phyloP scores from a whole-genome alignment of 1,140 invertebrate genomes.

The Habropoda laboriosa region DNA sequence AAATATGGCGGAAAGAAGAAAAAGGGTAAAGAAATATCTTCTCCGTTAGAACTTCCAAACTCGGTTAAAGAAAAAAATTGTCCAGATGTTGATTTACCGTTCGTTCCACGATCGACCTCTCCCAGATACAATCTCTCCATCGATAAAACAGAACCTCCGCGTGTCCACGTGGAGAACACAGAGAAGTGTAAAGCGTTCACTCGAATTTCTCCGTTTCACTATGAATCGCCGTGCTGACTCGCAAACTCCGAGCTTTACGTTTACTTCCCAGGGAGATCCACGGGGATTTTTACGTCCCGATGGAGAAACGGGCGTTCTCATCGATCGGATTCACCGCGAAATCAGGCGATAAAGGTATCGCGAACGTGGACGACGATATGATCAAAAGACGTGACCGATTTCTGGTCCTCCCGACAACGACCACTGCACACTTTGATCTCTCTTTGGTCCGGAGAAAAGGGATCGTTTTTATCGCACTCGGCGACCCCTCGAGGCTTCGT shows the following conservation, averaged over 20 bases:
- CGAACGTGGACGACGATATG: neutral
- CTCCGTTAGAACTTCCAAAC: no score
- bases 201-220: neutral
- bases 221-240: neutral
- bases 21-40: no score
- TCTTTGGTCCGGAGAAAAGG: no score
- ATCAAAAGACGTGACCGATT: constrained; percentile 24
- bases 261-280: neutral
- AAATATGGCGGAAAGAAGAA: no score
- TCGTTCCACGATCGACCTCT: no score
- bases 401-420: neutral
- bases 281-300: neutral
- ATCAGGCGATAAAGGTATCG: neutral
- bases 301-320: no score
- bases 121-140: neutral
- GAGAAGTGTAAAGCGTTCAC: neutral
- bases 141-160: no score
- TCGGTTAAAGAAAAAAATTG: no score
- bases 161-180: no score
- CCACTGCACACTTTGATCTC: neutral
- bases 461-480: neutral
- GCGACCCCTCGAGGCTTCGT: neutral
- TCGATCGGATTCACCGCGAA: neutral
- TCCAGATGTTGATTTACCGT: constrained; percentile 12
- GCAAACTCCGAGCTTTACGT: neutral